Base-by-base conservation (phyloP, 2,888 invertebrate genomes). In the Ochropleura leucogaster region DNA sequence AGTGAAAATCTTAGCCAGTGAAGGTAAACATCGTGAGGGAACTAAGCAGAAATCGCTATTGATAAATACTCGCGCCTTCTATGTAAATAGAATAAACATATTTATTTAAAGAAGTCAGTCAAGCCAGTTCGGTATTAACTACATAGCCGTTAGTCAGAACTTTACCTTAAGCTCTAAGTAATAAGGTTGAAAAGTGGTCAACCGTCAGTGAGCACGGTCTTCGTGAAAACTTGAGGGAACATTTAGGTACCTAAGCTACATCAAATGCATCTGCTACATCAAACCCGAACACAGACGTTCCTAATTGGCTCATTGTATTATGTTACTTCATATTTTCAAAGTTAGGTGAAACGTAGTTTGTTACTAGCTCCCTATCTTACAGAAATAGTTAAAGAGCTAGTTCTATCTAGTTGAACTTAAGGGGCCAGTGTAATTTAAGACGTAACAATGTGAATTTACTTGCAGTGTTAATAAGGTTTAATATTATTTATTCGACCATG, bases 281-380 rank as follows among this genome's bases (percentile, higher is more conserved):
- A 42, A 51, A 20, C 16, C 20, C 44, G 20, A 16, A 44, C 67
- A 4, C 8, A 66, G 16, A 44, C 7, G 44, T 49, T 70, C 8
- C 6, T 63, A 78, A 68, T 62, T 69, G n/a, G n/a, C n/a, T 44
- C 40, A 78, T 53, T 68, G 53, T 63, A 30, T 44, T 30, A 51
- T n/a, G 20, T 30, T 46, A 44, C 30, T 51, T 8, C n/a, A 40
- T 46, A 42, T 16, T 53, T 62, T 9, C 42, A 60, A 47, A 60
- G 14, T 66, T 42, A 53, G 62, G 14, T 44, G 12, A 12, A 77
- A 60, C 42, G 46, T 53, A 42, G 53, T 60, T 40, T 30, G 12
- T 16, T 16, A 10, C 18, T 18, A 30, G 20, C 40, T 74, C 20
- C 10, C 10, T 18, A 20, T 8, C 30, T 40, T 20, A 20, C 18